These are phyloP conservation scores for Macaria liturata DNA, from an alignment of 2,888 invertebrate species.

Conservation along the genomic window DNA sequence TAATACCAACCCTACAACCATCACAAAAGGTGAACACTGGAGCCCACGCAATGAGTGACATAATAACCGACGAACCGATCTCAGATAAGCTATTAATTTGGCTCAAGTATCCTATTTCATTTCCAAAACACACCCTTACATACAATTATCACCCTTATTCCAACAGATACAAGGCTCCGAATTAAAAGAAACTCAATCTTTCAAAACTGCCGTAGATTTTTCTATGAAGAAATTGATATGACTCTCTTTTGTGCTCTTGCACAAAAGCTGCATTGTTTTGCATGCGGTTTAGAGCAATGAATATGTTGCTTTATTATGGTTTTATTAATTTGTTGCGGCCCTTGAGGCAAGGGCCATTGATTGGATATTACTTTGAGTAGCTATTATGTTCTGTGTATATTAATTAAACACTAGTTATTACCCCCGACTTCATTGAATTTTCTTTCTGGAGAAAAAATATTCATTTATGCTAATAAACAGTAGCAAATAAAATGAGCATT, in stretches of 20 bases:
- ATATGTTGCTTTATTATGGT: slow-evolving; percentile 59
- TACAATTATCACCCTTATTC: slow-evolving; percentile 14
- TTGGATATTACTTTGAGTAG: background rate
- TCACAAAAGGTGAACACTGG: slow-evolving; percentile 56
- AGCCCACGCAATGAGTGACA: slow-evolving; percentile 72
- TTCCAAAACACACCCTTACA: slow-evolving; percentile 53
- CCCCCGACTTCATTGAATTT: too few species aligned
- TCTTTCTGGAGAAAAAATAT: too few species aligned
- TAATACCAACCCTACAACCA: slow-evolving; percentile 53
- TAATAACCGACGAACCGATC: slow-evolving; percentile 73
- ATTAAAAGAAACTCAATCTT: slow-evolving; percentile 11
- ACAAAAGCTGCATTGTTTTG: slow-evolving; percentile 71
- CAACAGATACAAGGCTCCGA: slow-evolving; percentile 27
- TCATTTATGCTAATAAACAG: too few species aligned
- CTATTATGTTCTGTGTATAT: too few species aligned
- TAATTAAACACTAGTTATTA: too few species aligned
- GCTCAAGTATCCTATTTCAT: slow-evolving; percentile 72
- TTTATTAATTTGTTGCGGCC: slow-evolving; percentile 19
- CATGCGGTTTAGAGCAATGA: slow-evolving; percentile 51
- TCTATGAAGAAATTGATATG: slow-evolving; percentile 66
- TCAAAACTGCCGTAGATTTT: slow-evolving; percentile 32
- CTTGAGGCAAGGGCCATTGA: slow-evolving; percentile 9
- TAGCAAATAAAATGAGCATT: too few species aligned
- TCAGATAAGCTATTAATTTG: slow-evolving; percentile 79
- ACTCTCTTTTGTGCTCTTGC: slow-evolving; percentile 56